phyloP scores from a whole-genome alignment of 2,888 invertebrate species.

The Coronaproctus castanopsis region DNA sequence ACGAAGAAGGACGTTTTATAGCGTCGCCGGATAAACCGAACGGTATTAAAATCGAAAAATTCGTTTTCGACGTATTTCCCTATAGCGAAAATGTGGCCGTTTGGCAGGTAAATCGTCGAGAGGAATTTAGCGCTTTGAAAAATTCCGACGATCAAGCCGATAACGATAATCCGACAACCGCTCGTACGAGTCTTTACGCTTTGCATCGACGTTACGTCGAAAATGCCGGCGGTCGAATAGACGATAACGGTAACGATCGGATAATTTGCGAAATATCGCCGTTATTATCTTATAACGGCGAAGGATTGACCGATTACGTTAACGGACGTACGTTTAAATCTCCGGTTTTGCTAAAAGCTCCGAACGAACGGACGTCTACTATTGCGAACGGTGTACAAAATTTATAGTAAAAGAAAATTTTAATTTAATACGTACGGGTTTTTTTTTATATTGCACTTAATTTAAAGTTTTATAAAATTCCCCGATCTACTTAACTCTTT shows the following conservation, averaged over 20 bases:
- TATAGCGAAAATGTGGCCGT: conserved; percentile 78
- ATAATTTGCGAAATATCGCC: conserved; percentile 74
- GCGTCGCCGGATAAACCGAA: conserved; percentile 64
- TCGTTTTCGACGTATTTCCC: conserved; percentile 95
- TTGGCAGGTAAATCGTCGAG: conserved; percentile 74
- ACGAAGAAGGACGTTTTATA: conserved; percentile 40
- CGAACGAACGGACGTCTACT: conserved; percentile 14
- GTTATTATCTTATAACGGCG: conserved; percentile 72
- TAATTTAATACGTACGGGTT: no score
- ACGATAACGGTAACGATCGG: conserved; percentile 33
- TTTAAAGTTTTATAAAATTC: no score
- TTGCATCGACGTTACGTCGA: conserved; percentile 61
- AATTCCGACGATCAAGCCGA: conserved; percentile 71
- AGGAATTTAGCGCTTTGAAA: conserved; percentile 93
- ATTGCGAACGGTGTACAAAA: background rate
- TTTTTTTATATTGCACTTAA: no score
- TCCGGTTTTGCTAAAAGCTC: conserved; percentile 35
- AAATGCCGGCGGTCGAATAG: conserved; percentile 53
- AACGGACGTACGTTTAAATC: conserved; percentile 43
- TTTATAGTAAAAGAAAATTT: background rate
- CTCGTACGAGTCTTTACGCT: conserved; percentile 50
- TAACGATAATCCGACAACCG: conserved; percentile 80
- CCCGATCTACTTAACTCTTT: no score
- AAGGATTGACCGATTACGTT: conserved; percentile 49
- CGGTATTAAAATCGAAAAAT: conserved; percentile 97